Evolutionary conservation across 2,113 vertebrate genomes (phyloP).

Genomic region (Myotis brandtii): DNA sequence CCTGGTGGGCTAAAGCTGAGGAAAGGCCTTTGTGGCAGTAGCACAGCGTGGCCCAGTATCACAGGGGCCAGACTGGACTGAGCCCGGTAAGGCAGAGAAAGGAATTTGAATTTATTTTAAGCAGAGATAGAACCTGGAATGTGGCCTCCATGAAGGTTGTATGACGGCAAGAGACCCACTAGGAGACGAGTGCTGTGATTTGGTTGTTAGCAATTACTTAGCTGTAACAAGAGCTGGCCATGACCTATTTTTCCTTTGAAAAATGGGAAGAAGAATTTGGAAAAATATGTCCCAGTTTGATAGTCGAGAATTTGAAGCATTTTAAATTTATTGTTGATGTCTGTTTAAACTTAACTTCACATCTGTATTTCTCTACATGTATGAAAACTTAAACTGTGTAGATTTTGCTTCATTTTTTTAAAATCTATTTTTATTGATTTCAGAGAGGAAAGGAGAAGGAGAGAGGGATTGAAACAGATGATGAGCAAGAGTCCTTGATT

Average conservation of each 20-base stretch:
- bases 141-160: neutral
- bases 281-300: neutral
- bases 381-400: neutral
- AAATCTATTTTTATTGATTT: neutral
- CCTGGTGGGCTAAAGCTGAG: neutral
- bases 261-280: neutral
- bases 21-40: neutral
- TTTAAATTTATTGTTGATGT: neutral
- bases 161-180: neutral
- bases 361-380: constrained; percentile 31
- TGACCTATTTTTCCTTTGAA: constrained; percentile 32
- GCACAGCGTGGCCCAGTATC: neutral
- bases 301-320: neutral
- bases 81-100: neutral
- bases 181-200: neutral
- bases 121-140: neutral
- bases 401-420: neutral
- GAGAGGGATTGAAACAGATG: too few species aligned
- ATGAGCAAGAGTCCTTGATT: too few species aligned
- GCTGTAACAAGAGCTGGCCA: neutral
- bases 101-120: neutral
- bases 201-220: neutral
- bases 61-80: neutral
- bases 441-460: too few species aligned
- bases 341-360: neutral